Evolutionary conservation across 2,888 invertebrate species (phyloP), one percentile per base, ranked within the genome.

Genomic region (Odontomyia ornata): DNA sequence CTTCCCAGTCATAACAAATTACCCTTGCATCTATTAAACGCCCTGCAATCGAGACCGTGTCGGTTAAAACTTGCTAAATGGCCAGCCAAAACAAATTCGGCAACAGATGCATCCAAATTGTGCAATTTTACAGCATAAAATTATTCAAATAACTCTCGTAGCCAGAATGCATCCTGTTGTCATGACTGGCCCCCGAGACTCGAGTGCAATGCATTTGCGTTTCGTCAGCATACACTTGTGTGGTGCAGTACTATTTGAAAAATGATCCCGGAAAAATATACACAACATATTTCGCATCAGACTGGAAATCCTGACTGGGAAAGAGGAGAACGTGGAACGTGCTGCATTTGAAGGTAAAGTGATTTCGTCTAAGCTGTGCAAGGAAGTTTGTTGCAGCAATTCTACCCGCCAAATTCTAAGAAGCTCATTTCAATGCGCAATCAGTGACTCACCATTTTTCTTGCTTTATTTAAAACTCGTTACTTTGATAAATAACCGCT

Each of bases 21-120:
- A 28, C 71, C 4, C 27, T 72, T 15, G 71, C 71, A 72, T 72
- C 71, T 28, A 72, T 72, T 72, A 72, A 72, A 56, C 71, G 71
- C 56, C 27, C 13, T 23, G 47, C 69, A 56, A 65, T 64, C 72
- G 28, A 47, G 56, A 52, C 4, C 76, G 36, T 73, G 25, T 78
- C 81, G 71, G 56, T 28, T 83, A 84, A 84, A 85, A 85, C 84
- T 85, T 84, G 85, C 85, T 84, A 84, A 83, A 85, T 84, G 85
- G 85, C 56, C 85, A 86, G 86, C 86, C 84, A 84, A 86, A 86
- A 86, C 86, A 86, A 86, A 86, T 86, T 86, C 82, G 57, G 83
- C 84, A 86, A 85, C 86, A 86, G 84, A 85, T 86, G 86, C 84
- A 57, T 84, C 84, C 85, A 86, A 85, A 86, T 86, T 86, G 84